Conservation (phyloP, 2,113 vertebrate species). For the Indicator maculatus region DNA sequence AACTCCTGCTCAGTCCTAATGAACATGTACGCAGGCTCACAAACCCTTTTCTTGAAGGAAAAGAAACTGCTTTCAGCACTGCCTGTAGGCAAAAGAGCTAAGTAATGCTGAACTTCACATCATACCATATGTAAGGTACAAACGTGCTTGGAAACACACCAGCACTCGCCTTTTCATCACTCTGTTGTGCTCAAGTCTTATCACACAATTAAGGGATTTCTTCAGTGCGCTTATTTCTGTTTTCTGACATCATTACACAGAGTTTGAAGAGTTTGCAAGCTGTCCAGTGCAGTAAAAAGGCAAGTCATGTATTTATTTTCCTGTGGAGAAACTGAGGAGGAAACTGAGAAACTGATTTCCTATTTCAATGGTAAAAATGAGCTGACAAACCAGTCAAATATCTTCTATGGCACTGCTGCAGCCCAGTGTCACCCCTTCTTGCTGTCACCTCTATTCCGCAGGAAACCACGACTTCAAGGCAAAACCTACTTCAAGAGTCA, state of each 20-base stretch:
- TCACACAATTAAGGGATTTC: neutral
- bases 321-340: neutral
- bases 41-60: neutral
- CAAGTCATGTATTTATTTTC: neutral
- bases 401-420: accelerated
- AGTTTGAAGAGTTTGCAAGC: neutral
- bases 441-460: neutral
- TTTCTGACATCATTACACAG: neutral
- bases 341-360: too few relatives aligned
- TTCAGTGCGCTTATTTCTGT: accelerated
- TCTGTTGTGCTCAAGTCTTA: neutral
- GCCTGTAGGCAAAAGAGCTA: neutral
- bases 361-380: neutral
- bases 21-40: neutral
- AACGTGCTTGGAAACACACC: neutral
- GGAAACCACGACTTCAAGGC: neutral
- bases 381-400: neutral
- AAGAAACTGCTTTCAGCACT: neutral
- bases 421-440: neutral
- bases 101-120: accelerated
- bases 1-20: neutral
- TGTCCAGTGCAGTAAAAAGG: neutral
- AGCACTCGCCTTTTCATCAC: neutral
- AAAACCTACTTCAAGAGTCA: neutral
- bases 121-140: accelerated